These are phyloP conservation scores for Eulemur rubriventer DNA, from an alignment of 2,797 vertebrate species.

Conservation along the genomic window DNA sequence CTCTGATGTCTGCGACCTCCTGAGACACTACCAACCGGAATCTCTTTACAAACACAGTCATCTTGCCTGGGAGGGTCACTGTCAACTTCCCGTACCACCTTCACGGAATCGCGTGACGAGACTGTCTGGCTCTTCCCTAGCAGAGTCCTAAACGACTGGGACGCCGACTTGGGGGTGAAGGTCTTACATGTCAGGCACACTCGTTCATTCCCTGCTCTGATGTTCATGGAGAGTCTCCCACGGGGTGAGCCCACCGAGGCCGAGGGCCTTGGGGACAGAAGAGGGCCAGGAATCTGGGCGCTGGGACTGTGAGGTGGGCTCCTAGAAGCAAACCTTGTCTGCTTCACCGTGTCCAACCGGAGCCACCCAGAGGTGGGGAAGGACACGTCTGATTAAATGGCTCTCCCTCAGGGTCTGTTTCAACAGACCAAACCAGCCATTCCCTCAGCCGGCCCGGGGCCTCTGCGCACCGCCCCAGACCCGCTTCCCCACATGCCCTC, in stretches of 20 bases:
- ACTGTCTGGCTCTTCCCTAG: neutral
- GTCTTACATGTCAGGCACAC: neutral
- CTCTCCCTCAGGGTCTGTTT: neutral
- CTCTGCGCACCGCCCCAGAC: neutral
- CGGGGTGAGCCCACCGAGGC: fast-evolving
- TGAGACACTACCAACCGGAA: fast-evolving
- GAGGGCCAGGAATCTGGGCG: neutral
- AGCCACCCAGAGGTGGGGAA: neutral
- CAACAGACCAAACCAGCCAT: neutral
- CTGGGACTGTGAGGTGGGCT: fast-evolving
- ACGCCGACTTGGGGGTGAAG: neutral
- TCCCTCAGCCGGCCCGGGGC: fast-evolving
- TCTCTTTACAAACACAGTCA: fast-evolving
- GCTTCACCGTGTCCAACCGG: neutral
- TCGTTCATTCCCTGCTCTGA: neutral
- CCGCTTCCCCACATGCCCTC: neutral
- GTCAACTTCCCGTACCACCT: fast-evolving
- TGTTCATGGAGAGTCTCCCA: neutral
- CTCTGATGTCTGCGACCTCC: neutral
- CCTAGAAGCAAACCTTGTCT: neutral
- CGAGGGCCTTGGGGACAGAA: neutral
- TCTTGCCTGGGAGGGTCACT: neutral
- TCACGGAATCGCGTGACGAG: fast-evolving
- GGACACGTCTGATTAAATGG: neutral
- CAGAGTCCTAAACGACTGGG: neutral